Evolutionary conservation across 2,797 vertebrate genomes (phyloP), one percentile per base, ranked within the genome.

Genomic region (Aulostomus chinensis): DNA sequence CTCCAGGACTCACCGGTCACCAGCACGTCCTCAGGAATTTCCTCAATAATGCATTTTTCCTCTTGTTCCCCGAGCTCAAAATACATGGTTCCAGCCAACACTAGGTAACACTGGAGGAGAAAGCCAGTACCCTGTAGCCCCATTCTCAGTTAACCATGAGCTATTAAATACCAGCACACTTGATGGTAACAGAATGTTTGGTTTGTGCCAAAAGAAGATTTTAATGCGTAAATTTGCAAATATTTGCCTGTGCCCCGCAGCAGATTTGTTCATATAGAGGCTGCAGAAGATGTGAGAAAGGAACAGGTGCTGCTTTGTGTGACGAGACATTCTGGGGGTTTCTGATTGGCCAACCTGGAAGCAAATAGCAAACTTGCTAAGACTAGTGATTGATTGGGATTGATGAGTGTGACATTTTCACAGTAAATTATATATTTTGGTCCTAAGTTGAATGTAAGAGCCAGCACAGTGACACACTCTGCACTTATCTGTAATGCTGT

Each of bases 31-130:
- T 88, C 85, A 28, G 96, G 95, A 82, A 96, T 54, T 5, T 98
- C 95, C 76, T 97, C 92, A 1, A 97, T 95, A 50, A 98, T 88
- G 65, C 96, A 98, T 79, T 93, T 97, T 72, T 94, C 91, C 72
- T 93, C 92, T 79, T 85, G 87, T 68, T 95, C 94, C 15, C 84
- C 93, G 0, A 78, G 77, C 15, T 96, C 92, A 80, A 97, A 96
- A 78, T 91, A 97, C 84, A 97, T 94, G 22, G 90, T 90, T 0
- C 80, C 26, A 9, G 90, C 84, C 62, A 92, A 53, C 51, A 87
- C 67, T 68, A 93, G 69, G 70, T 84, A 91, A 30, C 83, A 88
- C 55, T 80, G 78, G 4, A 92, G 46, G 9, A 93, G 35, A 32
- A 92, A 43, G 9, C 70, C 64, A 47, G 39, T 49, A 37, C 64